These are phyloP conservation scores for Salvelinus sp. DNA, from an alignment of 2,113 vertebrate species.

Conservation along the genomic window DNA sequence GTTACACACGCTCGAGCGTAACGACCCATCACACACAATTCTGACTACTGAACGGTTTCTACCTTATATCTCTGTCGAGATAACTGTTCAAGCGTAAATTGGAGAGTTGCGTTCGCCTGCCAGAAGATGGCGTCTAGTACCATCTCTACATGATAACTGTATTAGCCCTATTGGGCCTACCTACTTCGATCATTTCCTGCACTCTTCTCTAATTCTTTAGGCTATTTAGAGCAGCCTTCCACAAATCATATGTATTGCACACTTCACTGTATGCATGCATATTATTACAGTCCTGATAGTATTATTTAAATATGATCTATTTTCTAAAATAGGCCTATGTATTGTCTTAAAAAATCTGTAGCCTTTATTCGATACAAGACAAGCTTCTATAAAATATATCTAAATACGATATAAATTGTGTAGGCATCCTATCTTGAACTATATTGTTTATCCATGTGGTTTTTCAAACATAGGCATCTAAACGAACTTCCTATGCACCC, in stretches of 20 bases:
- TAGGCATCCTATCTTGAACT: neutral
- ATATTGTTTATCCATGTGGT: neutral
- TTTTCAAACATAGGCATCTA: neutral
- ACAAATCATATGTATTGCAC: neutral
- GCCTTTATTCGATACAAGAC: too few relatives aligned
- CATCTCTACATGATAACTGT: constrained; percentile 46
- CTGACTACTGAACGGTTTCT: too few relatives aligned
- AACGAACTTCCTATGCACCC: neutral
- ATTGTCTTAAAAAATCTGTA: too few relatives aligned
- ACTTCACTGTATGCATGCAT: too few relatives aligned
- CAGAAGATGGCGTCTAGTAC: constrained; percentile 74
- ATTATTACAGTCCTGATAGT: neutral
- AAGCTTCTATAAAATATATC: too few relatives aligned
- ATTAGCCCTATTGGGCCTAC: too few relatives aligned
- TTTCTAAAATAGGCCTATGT: too few relatives aligned
- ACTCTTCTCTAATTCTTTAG: neutral
- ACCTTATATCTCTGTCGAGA: too few relatives aligned
- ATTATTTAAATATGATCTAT: too few relatives aligned
- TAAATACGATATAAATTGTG: too few relatives aligned
- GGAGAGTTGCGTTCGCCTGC: neutral
- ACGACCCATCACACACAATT: too few relatives aligned
- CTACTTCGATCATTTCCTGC: neutral
- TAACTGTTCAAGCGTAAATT: too few relatives aligned
- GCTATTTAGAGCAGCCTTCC: neutral
- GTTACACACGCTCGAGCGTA: neutral